Evolutionary conservation across 2,797 vertebrate genomes (phyloP).

Genomic region (Falco berigora): DNA sequence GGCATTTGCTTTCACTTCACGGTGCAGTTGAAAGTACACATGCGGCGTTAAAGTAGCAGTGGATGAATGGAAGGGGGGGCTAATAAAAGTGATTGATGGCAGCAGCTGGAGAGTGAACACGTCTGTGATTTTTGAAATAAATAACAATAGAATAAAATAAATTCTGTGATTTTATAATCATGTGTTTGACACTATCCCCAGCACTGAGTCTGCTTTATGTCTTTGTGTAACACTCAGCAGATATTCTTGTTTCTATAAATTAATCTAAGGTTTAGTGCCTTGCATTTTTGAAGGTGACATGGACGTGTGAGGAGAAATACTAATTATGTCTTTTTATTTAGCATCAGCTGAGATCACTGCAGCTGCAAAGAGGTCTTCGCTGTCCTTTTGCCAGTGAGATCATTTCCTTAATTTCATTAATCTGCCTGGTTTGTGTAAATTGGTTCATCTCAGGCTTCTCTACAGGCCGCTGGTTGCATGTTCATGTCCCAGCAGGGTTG

Average conservation of each 20-base stretch:
- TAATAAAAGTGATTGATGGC: neutral
- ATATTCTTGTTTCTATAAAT: conserved; percentile 22
- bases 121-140: neutral
- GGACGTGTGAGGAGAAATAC: neutral
- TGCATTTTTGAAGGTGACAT: neutral
- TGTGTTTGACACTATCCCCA: neutral
- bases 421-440: neutral
- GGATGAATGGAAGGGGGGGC: neutral
- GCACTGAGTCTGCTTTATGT: neutral
- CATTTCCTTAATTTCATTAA: neutral
- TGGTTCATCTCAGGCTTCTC: neutral
- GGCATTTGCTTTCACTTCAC: neutral
- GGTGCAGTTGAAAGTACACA: neutral
- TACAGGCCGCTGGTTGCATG: neutral
- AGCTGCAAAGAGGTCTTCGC: neutral
- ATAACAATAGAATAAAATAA: neutral
- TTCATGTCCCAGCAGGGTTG: neutral
- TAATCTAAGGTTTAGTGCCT: neutral
- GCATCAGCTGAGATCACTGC: neutral
- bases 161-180: neutral
- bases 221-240: neutral
- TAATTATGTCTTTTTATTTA: neutral
- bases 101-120: neutral
- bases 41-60: neutral
- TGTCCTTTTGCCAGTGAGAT: neutral